phyloP scores from a whole-genome alignment of 1,140 invertebrate genomes.

The Hesperophylax magnus region DNA sequence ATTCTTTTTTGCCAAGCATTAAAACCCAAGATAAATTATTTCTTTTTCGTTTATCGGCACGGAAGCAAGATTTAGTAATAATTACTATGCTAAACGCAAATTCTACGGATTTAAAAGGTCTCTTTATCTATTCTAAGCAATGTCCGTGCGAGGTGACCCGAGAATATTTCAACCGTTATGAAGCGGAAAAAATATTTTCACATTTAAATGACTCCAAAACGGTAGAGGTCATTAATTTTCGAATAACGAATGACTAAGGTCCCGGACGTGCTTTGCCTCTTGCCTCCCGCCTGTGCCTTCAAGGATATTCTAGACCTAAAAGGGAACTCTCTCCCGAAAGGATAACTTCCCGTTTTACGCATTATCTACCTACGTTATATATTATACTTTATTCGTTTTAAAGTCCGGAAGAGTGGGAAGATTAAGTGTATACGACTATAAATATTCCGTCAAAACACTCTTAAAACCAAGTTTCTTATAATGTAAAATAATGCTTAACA shows the following conservation, averaged over 20 bases:
- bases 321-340: not conserved
- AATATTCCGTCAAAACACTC: too few species aligned
- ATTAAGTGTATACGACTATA: too few species aligned
- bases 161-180: conserved; percentile 35
- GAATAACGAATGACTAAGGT: conserved; percentile 38
- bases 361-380: not conserved
- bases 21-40: too few species aligned
- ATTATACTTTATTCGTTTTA: too few species aligned
- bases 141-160: conserved; percentile 25
- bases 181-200: conserved; percentile 52
- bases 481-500: too few species aligned
- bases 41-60: too few species aligned
- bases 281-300: not conserved
- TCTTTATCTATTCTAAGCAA: conserved; percentile 19
- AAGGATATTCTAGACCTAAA: not conserved
- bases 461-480: too few species aligned
- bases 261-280: not conserved
- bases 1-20: too few species aligned
- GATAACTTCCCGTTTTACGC: conserved; percentile 3
- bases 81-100: not conserved
- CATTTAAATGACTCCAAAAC: conserved; percentile 54
- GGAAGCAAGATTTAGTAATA: too few species aligned
- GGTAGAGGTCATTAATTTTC: conserved; percentile 52
- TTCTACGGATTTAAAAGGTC: not conserved
- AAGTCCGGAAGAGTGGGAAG: too few species aligned